These are phyloP conservation scores for Leptopilina boulardi DNA, from an alignment of 1,140 invertebrate genomes.

Conservation along the genomic window DNA sequence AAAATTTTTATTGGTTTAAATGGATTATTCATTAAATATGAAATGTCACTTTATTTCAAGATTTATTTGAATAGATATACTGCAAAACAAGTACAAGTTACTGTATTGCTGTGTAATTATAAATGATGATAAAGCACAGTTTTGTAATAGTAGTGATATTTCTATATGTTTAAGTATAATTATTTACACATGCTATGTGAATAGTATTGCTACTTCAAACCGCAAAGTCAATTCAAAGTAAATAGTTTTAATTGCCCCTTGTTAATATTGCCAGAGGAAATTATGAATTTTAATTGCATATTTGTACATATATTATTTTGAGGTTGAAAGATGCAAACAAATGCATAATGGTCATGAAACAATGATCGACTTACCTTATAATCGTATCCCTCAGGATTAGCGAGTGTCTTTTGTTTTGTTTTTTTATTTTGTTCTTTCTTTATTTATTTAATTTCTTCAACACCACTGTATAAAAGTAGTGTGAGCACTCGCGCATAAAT, in stretches of 20 bases:
- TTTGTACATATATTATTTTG: background rate
- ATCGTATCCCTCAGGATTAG: constrained; percentile 21
- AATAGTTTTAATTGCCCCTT: constrained; percentile 46
- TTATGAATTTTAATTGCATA: constrained; percentile 50
- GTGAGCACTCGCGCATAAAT: constrained; percentile 25
- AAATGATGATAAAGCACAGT: background rate
- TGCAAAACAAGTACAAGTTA: background rate
- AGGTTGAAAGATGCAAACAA: background rate
- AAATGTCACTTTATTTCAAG: background rate
- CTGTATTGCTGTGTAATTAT: background rate
- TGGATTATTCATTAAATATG: background rate
- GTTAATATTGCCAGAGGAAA: constrained; percentile 48
- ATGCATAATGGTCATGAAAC: background rate
- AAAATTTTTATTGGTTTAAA: background rate
- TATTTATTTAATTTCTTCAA: background rate
- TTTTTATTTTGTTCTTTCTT: too few species aligned
- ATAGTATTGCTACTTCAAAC: background rate
- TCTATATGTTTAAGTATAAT: constrained; percentile 1
- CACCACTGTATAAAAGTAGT: constrained; percentile 27
- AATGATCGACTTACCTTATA: constrained; percentile 13
- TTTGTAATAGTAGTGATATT: background rate
- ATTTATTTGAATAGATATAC: background rate
- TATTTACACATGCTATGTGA: constrained; percentile 18
- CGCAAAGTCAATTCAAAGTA: constrained; percentile 11
- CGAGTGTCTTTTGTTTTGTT: constrained; percentile 3